A percentile compares a stretch with the other conserved stretches of the same genome.
These are phyloP conservation scores for Leucophenga montana DNA, from an alignment of 2,888 invertebrate genomes.

Conservation along the genomic window DNA sequence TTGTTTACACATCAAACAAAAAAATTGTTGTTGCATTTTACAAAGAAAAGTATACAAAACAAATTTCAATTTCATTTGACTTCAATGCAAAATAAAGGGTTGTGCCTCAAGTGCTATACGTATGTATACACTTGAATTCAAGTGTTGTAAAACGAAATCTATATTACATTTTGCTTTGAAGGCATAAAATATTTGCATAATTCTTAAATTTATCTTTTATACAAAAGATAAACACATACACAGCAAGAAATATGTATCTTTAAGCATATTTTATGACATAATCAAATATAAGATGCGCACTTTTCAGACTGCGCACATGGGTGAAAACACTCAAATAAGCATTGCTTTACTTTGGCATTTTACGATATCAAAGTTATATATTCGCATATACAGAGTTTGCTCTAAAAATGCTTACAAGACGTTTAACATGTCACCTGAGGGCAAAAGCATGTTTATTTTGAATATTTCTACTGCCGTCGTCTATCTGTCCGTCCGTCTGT, in stretches of 20 bases:
- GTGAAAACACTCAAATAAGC: too few relatives aligned
- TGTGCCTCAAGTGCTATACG: not conserved
- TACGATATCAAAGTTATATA: too few relatives aligned
- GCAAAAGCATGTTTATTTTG: constrained; percentile 43
- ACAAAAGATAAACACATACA: not conserved
- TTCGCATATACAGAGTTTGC: not conserved
- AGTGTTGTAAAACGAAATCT: not conserved
- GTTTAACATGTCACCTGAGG: constrained; percentile 67
- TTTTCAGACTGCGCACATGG: not conserved
- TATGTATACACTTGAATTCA: not conserved
- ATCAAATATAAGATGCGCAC: constrained; percentile 2
- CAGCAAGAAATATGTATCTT: not conserved
- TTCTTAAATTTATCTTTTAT: not conserved
- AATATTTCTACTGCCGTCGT: not conserved
- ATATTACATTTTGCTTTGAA: not conserved
- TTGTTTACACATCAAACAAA: constrained; percentile 3
- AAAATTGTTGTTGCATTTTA: too few relatives aligned
- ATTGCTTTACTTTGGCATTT: too few relatives aligned
- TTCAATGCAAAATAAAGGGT: not conserved
- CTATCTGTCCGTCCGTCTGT: too few relatives aligned
- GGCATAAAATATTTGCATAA: not conserved
- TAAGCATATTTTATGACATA: constrained; percentile 6
- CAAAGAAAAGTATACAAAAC: not conserved
- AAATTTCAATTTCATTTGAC: not conserved
- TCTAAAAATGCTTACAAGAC: constrained; percentile 58